These are phyloP conservation scores for Etheostoma spectabile DNA, from an alignment of 2,113 vertebrate genomes.

Conservation along the genomic window DNA sequence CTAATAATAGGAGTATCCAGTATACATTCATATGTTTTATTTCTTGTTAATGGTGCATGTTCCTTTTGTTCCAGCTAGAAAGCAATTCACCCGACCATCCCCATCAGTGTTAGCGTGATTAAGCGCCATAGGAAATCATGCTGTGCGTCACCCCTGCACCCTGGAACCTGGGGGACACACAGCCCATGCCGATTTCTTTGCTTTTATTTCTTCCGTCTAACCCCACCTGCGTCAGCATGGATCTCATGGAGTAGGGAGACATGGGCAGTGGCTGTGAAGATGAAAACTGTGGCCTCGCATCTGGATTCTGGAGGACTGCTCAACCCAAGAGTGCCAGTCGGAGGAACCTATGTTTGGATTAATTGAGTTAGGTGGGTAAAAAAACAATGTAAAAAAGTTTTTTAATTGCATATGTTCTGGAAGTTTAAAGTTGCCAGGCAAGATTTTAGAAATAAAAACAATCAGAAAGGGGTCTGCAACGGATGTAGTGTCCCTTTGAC, in stretches of 20 bases:
- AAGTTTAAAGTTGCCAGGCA: background rate
- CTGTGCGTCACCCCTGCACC: conserved; percentile 57
- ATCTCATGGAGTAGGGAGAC: conserved; percentile 38
- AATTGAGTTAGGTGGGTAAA: conserved; percentile 70
- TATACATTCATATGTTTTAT: background rate
- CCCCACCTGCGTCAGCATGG: conserved; percentile 41
- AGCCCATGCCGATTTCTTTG: conserved; percentile 5
- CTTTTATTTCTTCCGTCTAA: background rate
- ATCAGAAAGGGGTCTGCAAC: background rate
- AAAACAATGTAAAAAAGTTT: background rate
- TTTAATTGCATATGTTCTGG: background rate
- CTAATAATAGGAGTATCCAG: background rate
- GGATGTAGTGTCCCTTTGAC: background rate
- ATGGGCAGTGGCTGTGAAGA: conserved; percentile 57
- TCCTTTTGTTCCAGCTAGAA: background rate
- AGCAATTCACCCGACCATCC: background rate
- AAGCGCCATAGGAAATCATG: conserved; percentile 69
- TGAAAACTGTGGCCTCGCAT: conserved; percentile 44
- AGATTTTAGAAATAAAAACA: background rate
- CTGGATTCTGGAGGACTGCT: conserved; percentile 46
- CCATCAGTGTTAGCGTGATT: conserved; percentile 29
- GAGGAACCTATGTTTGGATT: conserved; percentile 67
- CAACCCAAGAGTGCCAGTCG: conserved; percentile 46
- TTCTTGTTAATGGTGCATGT: background rate
- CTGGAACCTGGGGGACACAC: conserved; percentile 49